phyloP scores from a whole-genome alignment of 2,113 vertebrate species.

The Sporophila hypoxantha region DNA sequence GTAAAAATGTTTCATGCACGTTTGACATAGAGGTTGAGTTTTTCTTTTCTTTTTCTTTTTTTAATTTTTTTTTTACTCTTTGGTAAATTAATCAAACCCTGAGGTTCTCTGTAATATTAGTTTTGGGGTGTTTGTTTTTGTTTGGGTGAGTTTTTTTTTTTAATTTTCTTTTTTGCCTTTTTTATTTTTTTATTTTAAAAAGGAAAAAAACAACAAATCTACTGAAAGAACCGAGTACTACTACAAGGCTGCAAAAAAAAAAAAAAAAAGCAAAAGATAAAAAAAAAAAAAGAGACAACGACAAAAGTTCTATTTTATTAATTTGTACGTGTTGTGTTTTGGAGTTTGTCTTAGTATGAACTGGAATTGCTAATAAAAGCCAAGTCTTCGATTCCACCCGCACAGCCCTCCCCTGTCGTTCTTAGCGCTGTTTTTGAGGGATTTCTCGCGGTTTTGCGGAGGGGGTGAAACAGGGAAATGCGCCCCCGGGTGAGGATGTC shows the following conservation, averaged over 20 bases:
- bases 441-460: slow-evolving; percentile 15
- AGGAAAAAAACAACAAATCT: slow-evolving; percentile 25
- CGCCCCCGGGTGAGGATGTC: background rate
- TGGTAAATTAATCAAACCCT: slow-evolving; percentile 49
- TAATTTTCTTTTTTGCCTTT: background rate
- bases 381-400: slow-evolving; percentile 16
- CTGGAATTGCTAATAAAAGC: slow-evolving; percentile 73
- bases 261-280: background rate
- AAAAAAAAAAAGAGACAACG: no score
- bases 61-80: background rate
- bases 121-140: background rate
- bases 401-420: slow-evolving; percentile 25
- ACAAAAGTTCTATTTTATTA: slow-evolving; percentile 75
- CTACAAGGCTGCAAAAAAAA: slow-evolving; percentile 55
- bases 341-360: slow-evolving; percentile 80
- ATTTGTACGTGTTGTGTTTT: slow-evolving; percentile 84
- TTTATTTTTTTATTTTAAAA: background rate
- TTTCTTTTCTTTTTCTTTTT: background rate
- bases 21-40: slow-evolving; percentile 51
- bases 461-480: background rate
- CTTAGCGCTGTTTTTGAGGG: background rate
- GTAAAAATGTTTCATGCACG: slow-evolving; percentile 70
- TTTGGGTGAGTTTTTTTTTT: background rate
- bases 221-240: slow-evolving; percentile 72
- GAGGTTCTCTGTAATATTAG: slow-evolving; percentile 12